Evolutionary conservation across 2,113 vertebrate species (phyloP), one percentile per base, ranked within the genome.

Genomic region (Sylvia atricapilla): DNA sequence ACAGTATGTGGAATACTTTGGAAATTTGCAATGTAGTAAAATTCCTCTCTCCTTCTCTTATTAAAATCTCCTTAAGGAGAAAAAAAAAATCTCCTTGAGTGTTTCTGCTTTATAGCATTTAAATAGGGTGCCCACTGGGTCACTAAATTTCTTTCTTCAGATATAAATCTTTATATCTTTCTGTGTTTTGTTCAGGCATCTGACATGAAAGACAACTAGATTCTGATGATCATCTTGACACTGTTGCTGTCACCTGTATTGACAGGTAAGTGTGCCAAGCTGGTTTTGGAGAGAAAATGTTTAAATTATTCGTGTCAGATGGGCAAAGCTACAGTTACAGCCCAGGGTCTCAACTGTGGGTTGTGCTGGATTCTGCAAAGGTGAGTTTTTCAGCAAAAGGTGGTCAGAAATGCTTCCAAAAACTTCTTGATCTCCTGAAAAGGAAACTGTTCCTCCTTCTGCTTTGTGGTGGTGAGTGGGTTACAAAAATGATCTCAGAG

Each of bases 141-240:
- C 25, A 31, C 30, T 39, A 64, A 41, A 13, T 75, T 78, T 78
- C n/a, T 78, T 75, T 47, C 7, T 78, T 47, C 22, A 24, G 0
- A 0, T 76, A 14, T 79, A 58, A 73, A 4, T 56, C 31, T 30
- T 89, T 31, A 33, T 3, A 1, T 67, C 24, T 79, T 58, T 59
- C 10, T 94, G 41, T 76, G 11, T 63, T 58, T 87, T 87, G 44
- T 55, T 59, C 66, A 96, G 96, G 55, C 50, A 44, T 52, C 81
- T 73, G 84, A 85, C 47, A 82, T 85, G 84, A 75, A 74, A 47
- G 50, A 13, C 13, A 2, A 8, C 30, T 91, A 80, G 44, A 41
- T 84, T 79, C 63, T 66, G 43, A 20, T 79, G 62, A 55, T 68
- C 63, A 46, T 50, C 78, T 59, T 67, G 35, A 22, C 23, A 13